Evolutionary conservation across 2,113 vertebrate genomes (phyloP), one percentile per base, ranked within the genome.

Genomic region (Nyctibius bracteatus): DNA sequence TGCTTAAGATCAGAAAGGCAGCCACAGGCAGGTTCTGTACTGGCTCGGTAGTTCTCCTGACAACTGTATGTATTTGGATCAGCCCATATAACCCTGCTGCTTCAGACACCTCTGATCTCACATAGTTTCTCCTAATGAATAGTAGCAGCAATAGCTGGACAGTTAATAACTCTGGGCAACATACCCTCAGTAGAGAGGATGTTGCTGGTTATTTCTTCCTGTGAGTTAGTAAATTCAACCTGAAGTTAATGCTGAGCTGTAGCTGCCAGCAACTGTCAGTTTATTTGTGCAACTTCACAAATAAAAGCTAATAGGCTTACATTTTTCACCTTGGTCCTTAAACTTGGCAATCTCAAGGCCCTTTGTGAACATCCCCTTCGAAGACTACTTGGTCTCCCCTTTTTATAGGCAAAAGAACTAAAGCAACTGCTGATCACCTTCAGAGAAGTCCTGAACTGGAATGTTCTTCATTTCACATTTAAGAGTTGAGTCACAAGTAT

Each of bases 1-100:
- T 41, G 35, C 58, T 86, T 81, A 47, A 88, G 88, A 94, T 90
- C 83, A 96, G 80, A 94, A 89, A 72, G 33, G 77, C 47, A 72
- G 68, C 65, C 81, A 88, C 68, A 90, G 75, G 61, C 63, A 95
- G 75, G 88, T 83, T 88, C 81, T 88, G 37, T 58, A 62, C 21
- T 52, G 55, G 51, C 19, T 79, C 0, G 27, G 90, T 67, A 90
- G 82, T 81, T 92, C 92, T 93, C 39, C 75, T 94, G 93, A 80
- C 96, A 96, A 9, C 30, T 51, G 23, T 8, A n/a, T 0, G 20
- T 22, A 65, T 43, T 78, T 65, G 80, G 54, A 91, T 61, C 83
- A 94, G 72, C 25, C 80, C 61, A 61, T 31, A 47, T 24, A 89
- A 81, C 46, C 52, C 33, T 2, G 4, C 52, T 78, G 92, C 86